phyloP scores from a whole-genome alignment of 2,888 invertebrate genomes.

The Sesia bembeciformis region DNA sequence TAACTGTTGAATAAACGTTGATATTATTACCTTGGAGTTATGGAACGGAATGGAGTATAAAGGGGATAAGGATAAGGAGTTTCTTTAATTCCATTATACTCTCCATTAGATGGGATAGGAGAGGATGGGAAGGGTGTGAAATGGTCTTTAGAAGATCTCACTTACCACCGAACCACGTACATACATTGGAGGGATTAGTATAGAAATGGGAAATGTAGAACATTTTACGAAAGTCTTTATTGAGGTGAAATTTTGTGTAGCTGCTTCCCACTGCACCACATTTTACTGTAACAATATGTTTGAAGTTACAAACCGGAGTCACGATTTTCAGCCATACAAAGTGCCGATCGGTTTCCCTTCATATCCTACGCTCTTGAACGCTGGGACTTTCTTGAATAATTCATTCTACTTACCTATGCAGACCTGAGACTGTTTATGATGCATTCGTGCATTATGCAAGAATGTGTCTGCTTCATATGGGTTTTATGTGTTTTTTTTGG shows the following conservation, averaged over 20 bases:
- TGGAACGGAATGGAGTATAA: no score
- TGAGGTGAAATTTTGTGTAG: neutral
- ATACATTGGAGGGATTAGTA: no score
- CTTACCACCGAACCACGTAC: no score
- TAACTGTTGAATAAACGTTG: no score
- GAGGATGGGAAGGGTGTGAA: no score
- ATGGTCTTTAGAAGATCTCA: no score
- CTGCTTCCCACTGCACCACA: neutral
- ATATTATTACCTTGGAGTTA: no score
- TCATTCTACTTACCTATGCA: constrained; percentile 33
- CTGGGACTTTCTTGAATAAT: constrained; percentile 37
- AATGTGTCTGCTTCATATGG: neutral
- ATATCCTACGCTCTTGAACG: constrained; percentile 23
- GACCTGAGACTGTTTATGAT: neutral
- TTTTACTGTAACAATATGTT: neutral
- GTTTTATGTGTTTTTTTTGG: no score
- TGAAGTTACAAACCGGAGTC: neutral
- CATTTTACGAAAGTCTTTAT: neutral
- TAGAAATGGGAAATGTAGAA: no score
- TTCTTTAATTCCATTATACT: no score
- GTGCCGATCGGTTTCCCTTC: constrained; percentile 33
- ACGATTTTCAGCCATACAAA: neutral
- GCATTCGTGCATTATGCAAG: neutral
- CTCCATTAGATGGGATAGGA: no score
- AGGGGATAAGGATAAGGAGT: no score